phyloP scores from a whole-genome alignment of 2,888 invertebrate genomes.

The Lydus trimaculatus region DNA sequence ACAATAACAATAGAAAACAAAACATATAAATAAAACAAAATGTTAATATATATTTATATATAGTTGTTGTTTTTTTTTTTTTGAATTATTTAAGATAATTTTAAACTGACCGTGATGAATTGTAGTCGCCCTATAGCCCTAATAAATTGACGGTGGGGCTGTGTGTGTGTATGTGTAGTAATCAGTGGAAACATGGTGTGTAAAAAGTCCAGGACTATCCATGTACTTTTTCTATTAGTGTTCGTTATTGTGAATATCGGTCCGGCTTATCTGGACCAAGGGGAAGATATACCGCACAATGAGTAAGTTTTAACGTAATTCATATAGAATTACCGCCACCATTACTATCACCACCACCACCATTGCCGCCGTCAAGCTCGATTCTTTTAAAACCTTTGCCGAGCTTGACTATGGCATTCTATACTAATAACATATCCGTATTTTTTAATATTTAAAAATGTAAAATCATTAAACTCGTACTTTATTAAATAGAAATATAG shows the following conservation, averaged over 20 bases:
- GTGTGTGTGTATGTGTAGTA: conserved; percentile 37
- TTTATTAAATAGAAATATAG: conserved; percentile 23
- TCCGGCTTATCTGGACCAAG: conserved; percentile 72
- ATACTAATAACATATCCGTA: not conserved
- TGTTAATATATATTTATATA: too few relatives aligned
- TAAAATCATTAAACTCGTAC: not conserved
- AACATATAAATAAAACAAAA: conserved; percentile 11
- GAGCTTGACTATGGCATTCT: conserved; percentile 18
- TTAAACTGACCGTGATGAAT: conserved; percentile 27
- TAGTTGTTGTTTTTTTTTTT: too few relatives aligned
- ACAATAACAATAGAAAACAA: not conserved
- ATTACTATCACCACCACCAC: not conserved
- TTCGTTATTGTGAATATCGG: conserved; percentile 57
- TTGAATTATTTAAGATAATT: conserved; percentile 11
- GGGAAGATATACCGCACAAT: conserved; percentile 89
- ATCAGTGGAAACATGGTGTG: conserved; percentile 50
- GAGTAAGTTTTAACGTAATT: conserved; percentile 71
- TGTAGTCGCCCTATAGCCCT: conserved; percentile 20
- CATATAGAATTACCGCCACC: conserved; percentile 26
- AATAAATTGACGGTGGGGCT: conserved; percentile 42
- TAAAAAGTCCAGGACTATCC: conserved; percentile 35
- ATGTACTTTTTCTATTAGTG: conserved; percentile 38
- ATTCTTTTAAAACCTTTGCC: conserved; percentile 28
- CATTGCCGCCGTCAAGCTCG: conserved; percentile 19
- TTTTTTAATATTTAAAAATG: not conserved